Evolutionary conservation across 2,888 invertebrate species (phyloP), one percentile per base, ranked within the genome.

Genomic region (Calameuta idolon): DNA sequence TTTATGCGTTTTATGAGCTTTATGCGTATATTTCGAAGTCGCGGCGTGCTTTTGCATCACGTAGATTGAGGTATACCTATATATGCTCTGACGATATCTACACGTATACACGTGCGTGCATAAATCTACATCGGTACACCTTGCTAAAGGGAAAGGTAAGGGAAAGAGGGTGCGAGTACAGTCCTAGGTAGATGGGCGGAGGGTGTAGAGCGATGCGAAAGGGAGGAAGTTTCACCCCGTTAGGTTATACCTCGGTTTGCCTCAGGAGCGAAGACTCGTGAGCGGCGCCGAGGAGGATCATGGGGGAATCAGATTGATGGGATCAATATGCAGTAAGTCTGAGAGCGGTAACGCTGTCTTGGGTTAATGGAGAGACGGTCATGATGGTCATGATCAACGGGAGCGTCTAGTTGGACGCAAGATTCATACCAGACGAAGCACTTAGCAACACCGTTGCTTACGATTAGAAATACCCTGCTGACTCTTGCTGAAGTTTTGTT

Each of bases 311-410:
- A 87, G 90, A 90, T 90, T 89, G 89, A 90, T 90, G 90, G 88
- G 89, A 90, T 90, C 90, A 90, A 90, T 90, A 90, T 90, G 90
- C 90, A 90, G 90, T 90, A 90, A 90, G 90, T 90, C 88, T 89
- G 88, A 87, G 84, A 84, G 84, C 85, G 81, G 84, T 85, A 85
- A 84, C 83, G 87, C 85, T 87, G 87, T 84, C 87, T 83, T 83
- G 86, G 87, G 88, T 89, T 89, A 90, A 89, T 89, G 88, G 90
- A 88, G 87, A 83, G 83, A 83, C 81, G 83, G 81, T 81, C 81
- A 82, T 81, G 82, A 83, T 80, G 83, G 81, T 81, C 81, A 82
- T 81, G 82, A 83, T 80, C 81, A 82, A 82, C 80, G 81, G 79
- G 81, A 82, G 82, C 80, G 80, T 55, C 55, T 55, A 55, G 55